Evolutionary conservation across 1,140 invertebrate species (phyloP), one percentile per base, ranked within the genome.

Genomic region (Amphibalanus amphitrite): DNA sequence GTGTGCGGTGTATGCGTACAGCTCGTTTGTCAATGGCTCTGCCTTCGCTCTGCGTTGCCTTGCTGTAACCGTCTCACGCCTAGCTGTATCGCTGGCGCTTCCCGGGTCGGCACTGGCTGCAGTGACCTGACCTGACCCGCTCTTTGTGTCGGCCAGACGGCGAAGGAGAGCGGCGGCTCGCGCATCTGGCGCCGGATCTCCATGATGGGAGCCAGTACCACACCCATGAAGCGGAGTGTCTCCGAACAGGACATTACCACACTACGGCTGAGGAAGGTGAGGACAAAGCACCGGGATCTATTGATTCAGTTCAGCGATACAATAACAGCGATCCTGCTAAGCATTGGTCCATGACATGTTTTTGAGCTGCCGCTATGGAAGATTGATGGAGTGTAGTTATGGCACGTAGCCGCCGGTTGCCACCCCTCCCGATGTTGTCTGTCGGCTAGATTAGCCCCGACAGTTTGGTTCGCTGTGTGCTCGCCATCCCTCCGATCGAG

Each of bases 111-210:
- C n/a, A n/a, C n/a, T n/a, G n/a, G n/a, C n/a, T 38, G 33, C 15
- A 38, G 33, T 69, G 17, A 67, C 13, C 71, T 67, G 29, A 69
- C 1, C 20, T 59, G 65, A n/a, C 33, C 71, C 1, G n/a, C 3
- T 71, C 29, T 71, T 17, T 25, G 70, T 23, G 29, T 33, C 65
- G 30, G 15, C 13, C 70, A 88, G 82, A 88, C 92, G 80, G 90
- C 92, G 23, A 92, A 93, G 81, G 92, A 94, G 79, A 88, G 93
- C 40, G 90, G 90, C 3, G 84, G 84, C 20, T 90, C 88, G n/a
- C 90, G 90, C 77, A 83, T 95, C 29, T 95, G 92, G 92, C 83
- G 92, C 74, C 84, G 91, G 77, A 91, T 95, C 74, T 90, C 89
- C 13, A 92, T 90, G 74, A 75, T 73, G 65, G 73, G 74, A 15